These are phyloP conservation scores for Plutomurus gul DNA, from an alignment of 1,140 invertebrate genomes.

Conservation along the genomic window DNA sequence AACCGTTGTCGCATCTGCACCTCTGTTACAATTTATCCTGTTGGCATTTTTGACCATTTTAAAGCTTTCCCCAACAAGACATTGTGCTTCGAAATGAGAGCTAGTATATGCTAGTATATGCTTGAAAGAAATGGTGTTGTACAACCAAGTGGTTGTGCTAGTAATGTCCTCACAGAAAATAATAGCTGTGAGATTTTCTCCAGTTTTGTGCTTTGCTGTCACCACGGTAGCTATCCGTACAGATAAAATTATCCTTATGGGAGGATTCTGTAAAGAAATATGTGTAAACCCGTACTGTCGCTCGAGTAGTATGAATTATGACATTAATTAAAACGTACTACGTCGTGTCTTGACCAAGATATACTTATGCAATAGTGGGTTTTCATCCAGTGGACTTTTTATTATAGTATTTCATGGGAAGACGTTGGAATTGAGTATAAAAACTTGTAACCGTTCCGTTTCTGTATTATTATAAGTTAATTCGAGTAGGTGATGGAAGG, in stretches of 20 bases:
- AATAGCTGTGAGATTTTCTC: neutral
- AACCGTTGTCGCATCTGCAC: too few species aligned
- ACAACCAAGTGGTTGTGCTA: neutral
- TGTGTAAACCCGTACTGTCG: constrained; percentile 13
- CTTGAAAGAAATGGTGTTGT: too few species aligned
- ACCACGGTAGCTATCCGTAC: neutral
- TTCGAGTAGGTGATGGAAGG: neutral
- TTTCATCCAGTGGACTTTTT: neutral
- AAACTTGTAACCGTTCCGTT: too few species aligned
- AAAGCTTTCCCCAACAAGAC: too few species aligned
- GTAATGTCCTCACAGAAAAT: neutral
- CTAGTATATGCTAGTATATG: too few species aligned
- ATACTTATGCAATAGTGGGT: neutral
- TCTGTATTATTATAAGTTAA: neutral
- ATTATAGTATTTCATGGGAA: neutral
- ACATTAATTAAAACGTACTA: constrained; percentile 42
- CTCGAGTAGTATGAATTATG: constrained; percentile 35
- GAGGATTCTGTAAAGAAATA: neutral
- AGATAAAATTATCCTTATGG: neutral
- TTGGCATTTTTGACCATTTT: too few species aligned
- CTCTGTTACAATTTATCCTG: too few species aligned
- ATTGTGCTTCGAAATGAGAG: too few species aligned
- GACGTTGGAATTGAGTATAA: neutral
- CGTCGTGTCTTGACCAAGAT: constrained; percentile 34
- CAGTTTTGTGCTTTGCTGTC: neutral